phyloP scores from a whole-genome alignment of 2,113 vertebrate genomes.

The Micronycteris hirsuta region DNA sequence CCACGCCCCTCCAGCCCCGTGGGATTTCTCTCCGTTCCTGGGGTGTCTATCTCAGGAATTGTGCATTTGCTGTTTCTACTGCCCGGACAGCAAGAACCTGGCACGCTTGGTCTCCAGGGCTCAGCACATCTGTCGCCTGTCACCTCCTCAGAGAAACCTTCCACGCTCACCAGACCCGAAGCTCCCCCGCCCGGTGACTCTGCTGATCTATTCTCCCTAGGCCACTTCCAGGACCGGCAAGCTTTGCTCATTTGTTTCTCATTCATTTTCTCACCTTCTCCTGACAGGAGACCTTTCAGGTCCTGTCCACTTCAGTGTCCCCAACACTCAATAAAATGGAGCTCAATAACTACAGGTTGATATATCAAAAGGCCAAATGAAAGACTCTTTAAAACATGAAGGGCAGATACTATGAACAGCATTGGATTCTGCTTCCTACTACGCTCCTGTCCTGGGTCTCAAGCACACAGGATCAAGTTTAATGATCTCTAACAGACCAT shows the following conservation, averaged over 20 bases:
- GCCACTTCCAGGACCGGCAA: no score
- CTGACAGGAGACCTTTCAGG: not conserved
- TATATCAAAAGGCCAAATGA: not conserved
- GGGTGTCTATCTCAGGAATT: not conserved
- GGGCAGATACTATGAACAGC: not conserved
- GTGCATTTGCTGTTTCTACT: not conserved
- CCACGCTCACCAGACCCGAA: no score
- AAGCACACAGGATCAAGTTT: not conserved
- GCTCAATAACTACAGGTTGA: not conserved
- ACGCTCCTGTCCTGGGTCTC: not conserved
- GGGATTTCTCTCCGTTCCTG: not conserved
- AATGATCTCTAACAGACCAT: not conserved
- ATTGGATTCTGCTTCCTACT: not conserved
- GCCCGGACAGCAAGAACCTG: not conserved
- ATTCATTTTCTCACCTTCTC: not conserved
- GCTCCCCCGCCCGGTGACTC: fast-evolving
- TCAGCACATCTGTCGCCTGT: not conserved
- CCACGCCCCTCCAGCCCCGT: fast-evolving
- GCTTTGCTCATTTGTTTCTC: not conserved
- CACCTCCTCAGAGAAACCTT: not conserved
- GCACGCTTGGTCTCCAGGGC: not conserved
- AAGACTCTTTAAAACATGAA: not conserved
- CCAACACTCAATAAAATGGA: not conserved
- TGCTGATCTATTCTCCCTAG: not conserved
- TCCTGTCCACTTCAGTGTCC: not conserved